Conservation (phyloP, 1,140 invertebrate genomes). For the Microplitis mediator region DNA sequence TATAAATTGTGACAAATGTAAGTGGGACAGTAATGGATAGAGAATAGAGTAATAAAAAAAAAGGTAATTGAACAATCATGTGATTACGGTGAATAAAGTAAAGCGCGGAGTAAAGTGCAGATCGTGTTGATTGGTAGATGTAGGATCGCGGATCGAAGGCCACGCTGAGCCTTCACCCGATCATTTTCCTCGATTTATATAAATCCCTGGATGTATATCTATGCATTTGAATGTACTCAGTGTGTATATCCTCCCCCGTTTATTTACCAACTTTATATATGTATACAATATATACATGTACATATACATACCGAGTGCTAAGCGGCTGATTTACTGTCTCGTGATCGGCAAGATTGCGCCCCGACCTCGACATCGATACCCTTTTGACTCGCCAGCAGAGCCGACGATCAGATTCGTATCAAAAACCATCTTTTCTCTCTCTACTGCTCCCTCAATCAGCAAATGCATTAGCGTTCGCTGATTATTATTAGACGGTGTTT, state of each 20-base stretch:
- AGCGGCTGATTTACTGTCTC: constrained; percentile 22
- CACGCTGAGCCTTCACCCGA: constrained; percentile 17
- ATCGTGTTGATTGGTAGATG: no score
- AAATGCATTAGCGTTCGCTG: not conserved
- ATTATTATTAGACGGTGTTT: no score
- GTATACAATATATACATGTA: no score
- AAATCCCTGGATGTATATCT: constrained; percentile 16
- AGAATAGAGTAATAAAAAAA: constrained; percentile 20
- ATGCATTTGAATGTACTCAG: not conserved
- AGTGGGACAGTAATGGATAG: no score
- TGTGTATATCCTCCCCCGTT: constrained; percentile 5
- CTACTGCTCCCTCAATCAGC: not conserved
- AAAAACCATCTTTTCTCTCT: constrained; percentile 23
- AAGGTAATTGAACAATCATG: constrained; percentile 4
- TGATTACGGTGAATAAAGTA: no score
- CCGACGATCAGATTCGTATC: constrained; percentile 31
- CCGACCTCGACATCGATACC: constrained; percentile 32
- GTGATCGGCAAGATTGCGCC: constrained; percentile 7
- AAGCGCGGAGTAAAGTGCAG: no score
- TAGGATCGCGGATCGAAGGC: constrained; percentile 6
- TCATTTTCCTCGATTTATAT: constrained; percentile 22
- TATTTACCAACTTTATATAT: constrained; percentile 18
- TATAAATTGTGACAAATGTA: no score
- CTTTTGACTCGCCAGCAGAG: constrained; percentile 27
- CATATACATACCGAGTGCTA: no score